Conservation (phyloP, 2,888 invertebrate genomes). For the Ypsolopha scabrella region DNA sequence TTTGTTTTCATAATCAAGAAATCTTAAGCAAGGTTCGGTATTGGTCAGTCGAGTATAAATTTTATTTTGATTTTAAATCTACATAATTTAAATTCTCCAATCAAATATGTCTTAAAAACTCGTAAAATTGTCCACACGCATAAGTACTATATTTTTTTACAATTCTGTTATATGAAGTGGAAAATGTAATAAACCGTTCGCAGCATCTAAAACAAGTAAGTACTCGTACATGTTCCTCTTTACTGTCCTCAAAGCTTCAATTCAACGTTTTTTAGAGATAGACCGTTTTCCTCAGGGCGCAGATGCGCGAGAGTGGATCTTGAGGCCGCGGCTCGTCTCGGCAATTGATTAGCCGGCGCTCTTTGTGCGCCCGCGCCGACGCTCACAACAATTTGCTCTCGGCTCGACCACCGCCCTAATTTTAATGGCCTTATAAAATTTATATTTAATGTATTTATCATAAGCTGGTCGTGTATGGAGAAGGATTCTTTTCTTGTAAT, state of each 20-base stretch:
- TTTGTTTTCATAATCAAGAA: too few species aligned
- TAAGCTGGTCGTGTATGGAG: slow-evolving; percentile 30
- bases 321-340: slow-evolving; percentile 28
- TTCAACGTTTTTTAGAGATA: neutral
- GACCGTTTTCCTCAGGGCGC: neutral
- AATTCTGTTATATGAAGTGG: too few species aligned
- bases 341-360: slow-evolving; percentile 64
- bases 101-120: too few species aligned
- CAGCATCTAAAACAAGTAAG: neutral
- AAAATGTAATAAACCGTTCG: too few species aligned
- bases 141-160: slow-evolving; percentile 1
- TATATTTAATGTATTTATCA: slow-evolving; percentile 61
- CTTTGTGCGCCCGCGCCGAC: slow-evolving; percentile 58
- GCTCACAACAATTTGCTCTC: slow-evolving; percentile 65
- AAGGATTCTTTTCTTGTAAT: slow-evolving; percentile 6
- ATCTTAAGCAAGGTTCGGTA: too few species aligned
- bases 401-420: slow-evolving; percentile 68
- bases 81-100: too few species aligned
- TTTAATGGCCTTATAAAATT: slow-evolving; percentile 69
- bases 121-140: too few species aligned
- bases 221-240: neutral
- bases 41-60: too few species aligned
- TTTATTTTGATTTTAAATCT: too few species aligned
- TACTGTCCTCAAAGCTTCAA: neutral
- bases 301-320: neutral